Base-by-base conservation (phyloP, 1,140 invertebrate genomes). In the Harlomillsia oculata region DNA sequence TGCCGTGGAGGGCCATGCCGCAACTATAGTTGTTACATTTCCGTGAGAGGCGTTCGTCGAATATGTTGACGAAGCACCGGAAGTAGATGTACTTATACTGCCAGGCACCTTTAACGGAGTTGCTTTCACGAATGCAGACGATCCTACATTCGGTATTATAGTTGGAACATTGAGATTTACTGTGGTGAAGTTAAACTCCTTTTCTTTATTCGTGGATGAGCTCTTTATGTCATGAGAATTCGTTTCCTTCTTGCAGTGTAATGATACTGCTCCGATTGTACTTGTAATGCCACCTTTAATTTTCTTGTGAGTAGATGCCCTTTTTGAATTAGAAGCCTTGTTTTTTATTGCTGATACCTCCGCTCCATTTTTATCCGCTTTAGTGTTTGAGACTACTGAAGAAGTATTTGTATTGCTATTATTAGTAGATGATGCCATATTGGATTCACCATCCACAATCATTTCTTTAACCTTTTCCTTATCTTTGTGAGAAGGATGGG, bases 241-340 rank as follows among this genome's bases (percentile, higher is more conserved):
- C 20, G 23, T 21, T 49, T 58, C 37, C 20, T 50, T 41, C 36
- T 49, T 39, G 46, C 46, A 40, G 52, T 28, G 34, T 37, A 5
- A 25, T 20, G 14, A 18, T 34, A 14, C 58, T n/a, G 14, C 39
- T 30, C 34, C 44, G 25, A 21, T 53, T 43, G 26, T 45, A 16
- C 39, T 52, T 32, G 14, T 30, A 40, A 43, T 28, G 20, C 34
- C 34, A 34, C 39, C 40, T 46, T 62, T 62, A n/a, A 57, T 48
- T 56, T 62, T 65, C 21, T 64, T 60, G 32, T 56, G 58, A 23
- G 59, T 62, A 25, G 59, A 59, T 11, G 58, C 59, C 6, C 58
- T 32, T 54, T 59, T 64, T n/a, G n/a, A n/a, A n/a, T n/a, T n/a
- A 9, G 55, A 14, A 25, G 51, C 54, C 51, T 64, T 64, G 16